phyloP scores from a whole-genome alignment of 92 coral and sea anemone species.

The Actinostola sp. region DNA sequence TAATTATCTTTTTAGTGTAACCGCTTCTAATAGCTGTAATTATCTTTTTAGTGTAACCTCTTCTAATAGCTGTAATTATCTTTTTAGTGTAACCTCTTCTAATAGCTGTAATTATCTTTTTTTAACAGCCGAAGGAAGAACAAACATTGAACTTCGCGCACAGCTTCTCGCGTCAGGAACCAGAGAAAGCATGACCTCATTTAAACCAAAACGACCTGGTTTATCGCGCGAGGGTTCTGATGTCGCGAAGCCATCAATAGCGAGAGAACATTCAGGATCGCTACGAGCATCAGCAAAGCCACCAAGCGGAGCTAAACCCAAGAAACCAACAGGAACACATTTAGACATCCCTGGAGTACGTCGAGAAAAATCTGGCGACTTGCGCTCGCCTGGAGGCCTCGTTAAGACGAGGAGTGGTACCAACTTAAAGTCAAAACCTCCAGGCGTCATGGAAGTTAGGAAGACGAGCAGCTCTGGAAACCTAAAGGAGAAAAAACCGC shows the following conservation, averaged over 20 bases:
- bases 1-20: no score
- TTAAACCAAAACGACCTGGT: constrained; percentile 72
- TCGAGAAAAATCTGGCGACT: constrained; percentile 84
- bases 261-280: constrained; percentile 65
- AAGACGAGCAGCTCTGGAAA: constrained; percentile 43
- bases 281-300: constrained; percentile 62
- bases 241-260: constrained; percentile 59
- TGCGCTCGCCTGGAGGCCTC: constrained; percentile 57
- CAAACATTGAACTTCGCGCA: constrained; percentile 81
- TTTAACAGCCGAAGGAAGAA: constrained; percentile 83
- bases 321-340: constrained; percentile 41
- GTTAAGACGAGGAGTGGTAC: constrained; percentile 67
- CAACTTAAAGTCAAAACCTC: constrained; percentile 62
- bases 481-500: constrained; percentile 33
- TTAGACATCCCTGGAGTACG: constrained; percentile 79
- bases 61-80: no score
- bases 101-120: no score
- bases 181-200: constrained; percentile 63
- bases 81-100: no score
- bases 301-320: constrained; percentile 73
- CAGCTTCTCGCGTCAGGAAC: constrained; percentile 66
- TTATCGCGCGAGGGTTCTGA: constrained; percentile 81
- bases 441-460: constrained; percentile 38
- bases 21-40: no score
- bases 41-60: no score